phyloP scores from a whole-genome alignment of 1,140 invertebrate genomes.

The Achatina immaculata region DNA sequence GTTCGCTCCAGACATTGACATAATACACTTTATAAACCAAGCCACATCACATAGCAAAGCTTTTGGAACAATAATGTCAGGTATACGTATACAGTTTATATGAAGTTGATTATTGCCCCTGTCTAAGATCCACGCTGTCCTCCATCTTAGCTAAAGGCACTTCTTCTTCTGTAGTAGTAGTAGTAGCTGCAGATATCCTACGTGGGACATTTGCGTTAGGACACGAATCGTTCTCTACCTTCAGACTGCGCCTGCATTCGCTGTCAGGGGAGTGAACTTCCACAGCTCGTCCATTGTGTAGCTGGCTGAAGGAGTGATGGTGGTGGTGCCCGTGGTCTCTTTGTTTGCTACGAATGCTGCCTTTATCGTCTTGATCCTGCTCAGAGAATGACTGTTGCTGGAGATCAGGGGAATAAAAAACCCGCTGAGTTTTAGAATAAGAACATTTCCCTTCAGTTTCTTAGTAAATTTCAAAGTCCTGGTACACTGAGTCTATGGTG shows the following conservation, averaged over 20 bases:
- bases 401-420: background rate
- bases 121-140: constrained; percentile 3
- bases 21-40: too few species aligned
- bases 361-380: constrained; percentile 24
- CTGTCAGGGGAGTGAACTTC: constrained; percentile 14
- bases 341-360: constrained; percentile 36
- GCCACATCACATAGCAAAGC: too few species aligned
- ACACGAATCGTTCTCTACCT: background rate
- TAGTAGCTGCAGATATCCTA: background rate
- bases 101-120: background rate
- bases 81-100: too few species aligned
- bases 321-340: constrained; percentile 1
- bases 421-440: background rate
- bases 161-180: constrained; percentile 24
- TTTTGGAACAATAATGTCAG: too few species aligned
- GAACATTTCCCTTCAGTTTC: background rate
- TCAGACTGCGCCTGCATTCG: constrained; percentile 8
- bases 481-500: too few species aligned
- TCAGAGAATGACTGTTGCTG: constrained; percentile 3
- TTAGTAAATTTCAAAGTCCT: background rate
- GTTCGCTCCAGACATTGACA: too few species aligned
- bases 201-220: background rate
- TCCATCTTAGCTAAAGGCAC: constrained; percentile 35
- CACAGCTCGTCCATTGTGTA: constrained; percentile 7
- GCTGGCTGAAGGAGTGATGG: background rate